Evolutionary conservation across 2,797 vertebrate species (phyloP).

Genomic region (Cyclura pinguis): DNA sequence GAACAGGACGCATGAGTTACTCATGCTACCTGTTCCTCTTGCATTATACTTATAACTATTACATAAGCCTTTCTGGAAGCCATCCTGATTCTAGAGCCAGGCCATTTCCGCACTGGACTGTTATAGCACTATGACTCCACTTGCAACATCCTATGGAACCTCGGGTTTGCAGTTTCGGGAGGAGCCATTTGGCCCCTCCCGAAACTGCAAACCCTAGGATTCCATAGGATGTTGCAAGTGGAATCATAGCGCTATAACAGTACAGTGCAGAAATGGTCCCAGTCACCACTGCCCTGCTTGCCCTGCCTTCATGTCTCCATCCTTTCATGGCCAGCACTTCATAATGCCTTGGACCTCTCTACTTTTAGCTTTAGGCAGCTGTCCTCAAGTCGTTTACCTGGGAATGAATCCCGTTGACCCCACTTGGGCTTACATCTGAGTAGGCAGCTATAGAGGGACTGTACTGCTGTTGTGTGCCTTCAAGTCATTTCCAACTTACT

Average conservation of each 20-base stretch:
- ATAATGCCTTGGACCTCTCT: background rate
- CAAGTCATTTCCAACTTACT: too few species aligned
- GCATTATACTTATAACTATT: too few species aligned
- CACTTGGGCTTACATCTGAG: background rate
- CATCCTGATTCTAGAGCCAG: background rate
- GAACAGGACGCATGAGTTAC: background rate
- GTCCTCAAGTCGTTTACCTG: background rate
- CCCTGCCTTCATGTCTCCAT: constrained; percentile 25
- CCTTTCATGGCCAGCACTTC: constrained; percentile 15
- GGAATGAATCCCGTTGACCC: background rate
- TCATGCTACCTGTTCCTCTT: background rate
- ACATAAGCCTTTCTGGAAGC: background rate
- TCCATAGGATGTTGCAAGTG: too few species aligned
- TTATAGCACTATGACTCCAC: too few species aligned
- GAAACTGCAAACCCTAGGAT: too few species aligned
- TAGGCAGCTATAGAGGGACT: background rate
- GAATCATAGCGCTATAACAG: too few species aligned
- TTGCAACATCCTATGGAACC: too few species aligned
- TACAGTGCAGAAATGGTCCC: too few species aligned
- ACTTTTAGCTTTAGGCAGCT: background rate
- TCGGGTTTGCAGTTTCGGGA: too few species aligned
- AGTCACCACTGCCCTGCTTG: background rate
- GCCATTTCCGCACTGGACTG: too few species aligned
- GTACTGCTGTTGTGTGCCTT: too few species aligned
- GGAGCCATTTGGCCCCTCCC: too few species aligned